These are phyloP conservation scores for Cistogaster globosa DNA, from an alignment of 2,888 invertebrate species.

Conservation along the genomic window DNA sequence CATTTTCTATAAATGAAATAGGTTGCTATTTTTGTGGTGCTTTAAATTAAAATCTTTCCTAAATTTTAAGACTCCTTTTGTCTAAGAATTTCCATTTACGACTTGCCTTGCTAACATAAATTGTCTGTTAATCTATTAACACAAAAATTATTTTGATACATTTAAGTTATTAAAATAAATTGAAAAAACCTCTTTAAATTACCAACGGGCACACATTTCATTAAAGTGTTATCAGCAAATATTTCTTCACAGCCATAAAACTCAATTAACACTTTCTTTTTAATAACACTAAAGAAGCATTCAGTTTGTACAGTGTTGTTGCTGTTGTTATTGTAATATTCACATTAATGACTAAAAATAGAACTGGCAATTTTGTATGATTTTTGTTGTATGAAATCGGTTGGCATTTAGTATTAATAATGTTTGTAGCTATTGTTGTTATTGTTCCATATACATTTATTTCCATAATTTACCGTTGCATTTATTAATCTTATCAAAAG, in stretches of 20 bases:
- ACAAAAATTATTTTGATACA: too few species aligned
- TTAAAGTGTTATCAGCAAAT: slow-evolving; percentile 17
- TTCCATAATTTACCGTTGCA: slow-evolving; percentile 54
- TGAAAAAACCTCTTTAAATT: too few species aligned
- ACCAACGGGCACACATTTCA: too few species aligned
- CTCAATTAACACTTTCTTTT: slow-evolving; percentile 65
- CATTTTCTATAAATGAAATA: too few species aligned
- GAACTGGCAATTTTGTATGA: slow-evolving; percentile 61
- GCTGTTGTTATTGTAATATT: neutral
- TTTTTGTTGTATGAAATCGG: slow-evolving; percentile 11
- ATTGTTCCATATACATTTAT: slow-evolving; percentile 47
- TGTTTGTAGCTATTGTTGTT: slow-evolving; percentile 21
- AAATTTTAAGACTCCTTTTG: too few species aligned
- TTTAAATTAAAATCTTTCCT: too few species aligned
- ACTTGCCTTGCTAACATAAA: too few species aligned
- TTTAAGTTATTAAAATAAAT: too few species aligned
- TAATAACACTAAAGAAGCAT: slow-evolving; percentile 47
- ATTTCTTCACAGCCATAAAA: slow-evolving; percentile 39
- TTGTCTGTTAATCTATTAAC: too few species aligned
- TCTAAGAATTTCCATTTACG: too few species aligned
- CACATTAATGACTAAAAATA: slow-evolving; percentile 44
- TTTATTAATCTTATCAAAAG: slow-evolving; percentile 10
- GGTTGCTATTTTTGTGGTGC: too few species aligned
- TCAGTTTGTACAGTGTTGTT: slow-evolving; percentile 22
- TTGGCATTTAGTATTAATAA: neutral